A percentile compares a stretch with the other conserved stretches of the same genome.
phyloP scores from a whole-genome alignment of 2,888 invertebrate species.

The Patella pellucida region DNA sequence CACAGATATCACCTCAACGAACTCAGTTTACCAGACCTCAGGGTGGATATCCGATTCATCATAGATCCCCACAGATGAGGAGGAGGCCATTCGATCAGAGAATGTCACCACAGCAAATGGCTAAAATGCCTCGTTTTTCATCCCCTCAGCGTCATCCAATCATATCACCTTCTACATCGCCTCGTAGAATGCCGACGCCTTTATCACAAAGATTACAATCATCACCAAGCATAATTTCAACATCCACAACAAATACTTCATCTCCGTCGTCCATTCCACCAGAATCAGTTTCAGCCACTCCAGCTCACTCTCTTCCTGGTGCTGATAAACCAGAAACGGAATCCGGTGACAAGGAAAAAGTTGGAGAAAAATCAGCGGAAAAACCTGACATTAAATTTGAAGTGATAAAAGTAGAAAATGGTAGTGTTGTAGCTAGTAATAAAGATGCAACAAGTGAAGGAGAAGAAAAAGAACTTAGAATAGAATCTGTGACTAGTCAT shows the following conservation, averaged over 20 bases:
- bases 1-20: not conserved
- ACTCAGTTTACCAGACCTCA: not conserved
- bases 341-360: not conserved
- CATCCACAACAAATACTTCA: not conserved
- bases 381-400: conserved; percentile 11
- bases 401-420: conserved; percentile 9
- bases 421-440: conserved; percentile 10
- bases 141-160: not conserved
- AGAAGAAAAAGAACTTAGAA: not conserved
- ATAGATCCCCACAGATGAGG: not conserved
- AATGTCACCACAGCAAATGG: not conserved
- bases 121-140: not conserved
- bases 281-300: not conserved
- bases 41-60: not conserved
- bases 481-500: conserved; percentile 10
- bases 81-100: conserved; percentile 4
- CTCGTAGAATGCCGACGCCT: not conserved
- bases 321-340: conserved; percentile 9
- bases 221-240: not conserved
- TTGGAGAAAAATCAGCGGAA: not conserved
- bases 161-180: not conserved
- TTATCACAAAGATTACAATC: not conserved
- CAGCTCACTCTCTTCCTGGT: conserved; percentile 4
- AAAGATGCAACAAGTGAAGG: not conserved
- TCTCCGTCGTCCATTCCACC: not conserved